phyloP scores from a whole-genome alignment of 2,113 vertebrate species.

The Benitochromis conjunctus region DNA sequence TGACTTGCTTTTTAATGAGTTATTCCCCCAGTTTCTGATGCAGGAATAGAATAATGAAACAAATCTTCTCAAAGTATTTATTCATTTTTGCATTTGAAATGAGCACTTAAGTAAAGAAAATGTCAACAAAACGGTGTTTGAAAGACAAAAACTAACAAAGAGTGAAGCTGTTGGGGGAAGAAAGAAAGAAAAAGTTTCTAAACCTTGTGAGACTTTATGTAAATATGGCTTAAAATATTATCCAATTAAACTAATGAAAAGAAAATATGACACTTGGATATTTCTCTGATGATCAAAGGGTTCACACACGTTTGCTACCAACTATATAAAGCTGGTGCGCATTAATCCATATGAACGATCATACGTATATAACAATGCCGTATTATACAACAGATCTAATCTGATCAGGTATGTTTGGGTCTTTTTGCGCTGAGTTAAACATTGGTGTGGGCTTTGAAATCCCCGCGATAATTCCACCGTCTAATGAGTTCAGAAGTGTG shows the following conservation, averaged over 20 bases:
- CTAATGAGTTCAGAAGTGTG: not conserved
- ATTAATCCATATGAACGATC: not conserved
- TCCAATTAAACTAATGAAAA: not conserved
- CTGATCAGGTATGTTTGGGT: not conserved
- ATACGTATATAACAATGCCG: not conserved
- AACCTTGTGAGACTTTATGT: not conserved
- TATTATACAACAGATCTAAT: not conserved
- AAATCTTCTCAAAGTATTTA: not conserved
- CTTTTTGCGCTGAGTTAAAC: not conserved
- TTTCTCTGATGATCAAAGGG: not conserved
- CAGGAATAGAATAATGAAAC: not conserved
- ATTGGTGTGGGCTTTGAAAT: not conserved
- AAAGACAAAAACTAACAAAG: not conserved
- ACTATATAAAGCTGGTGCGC: not conserved
- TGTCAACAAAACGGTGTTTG: not conserved
- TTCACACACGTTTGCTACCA: not conserved
- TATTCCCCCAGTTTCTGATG: not conserved
- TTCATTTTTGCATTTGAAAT: not conserved
- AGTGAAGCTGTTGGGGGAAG: not conserved
- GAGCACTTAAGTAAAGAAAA: not conserved
- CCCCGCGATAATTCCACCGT: not conserved
- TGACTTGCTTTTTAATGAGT: not conserved
- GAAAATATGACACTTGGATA: not conserved
- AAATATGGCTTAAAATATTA: not conserved
- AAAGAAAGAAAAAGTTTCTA: fast-evolving